Base-by-base conservation (phyloP, 2,888 invertebrate genomes). In the Drosophila subquinaria region DNA sequence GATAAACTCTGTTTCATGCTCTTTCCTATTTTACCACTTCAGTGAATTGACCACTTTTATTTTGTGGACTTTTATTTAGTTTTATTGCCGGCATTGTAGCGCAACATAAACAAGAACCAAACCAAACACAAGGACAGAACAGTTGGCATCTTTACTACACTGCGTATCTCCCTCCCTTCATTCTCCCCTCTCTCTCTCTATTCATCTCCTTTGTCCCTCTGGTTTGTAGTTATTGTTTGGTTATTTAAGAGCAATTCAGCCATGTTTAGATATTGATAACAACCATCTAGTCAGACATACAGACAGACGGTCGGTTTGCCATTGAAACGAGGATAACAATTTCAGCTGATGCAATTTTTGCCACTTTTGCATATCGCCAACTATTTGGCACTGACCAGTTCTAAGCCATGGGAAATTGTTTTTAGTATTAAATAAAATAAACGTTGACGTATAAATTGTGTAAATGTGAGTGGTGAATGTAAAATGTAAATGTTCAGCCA, bases 211-310 rank as follows among this genome's bases (percentile, higher is more conserved):
- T 50, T 33, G 6, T 47, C 33, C 27, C 20, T 15, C 33, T 59
- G 56, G 33, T 56, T 65, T 80, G 68, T 69, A 80, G 88, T 85
- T 85, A 88, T 85, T 85, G 84, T 85, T 89, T 88, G 84, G 88
- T 88, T 86, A 86, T 86, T 86, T 86, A 86, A 89, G 86, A 82
- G 85, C 90, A 81, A 86, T 89, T 82, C 90, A 89, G 82, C 89
- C 81, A 75, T 80, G 88, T 88, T 88, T 89, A 89, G 90, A 82
- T 80, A 89, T 83, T 88, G 85, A 89, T 86, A 89, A 85, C 88
- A 80, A 67, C 76, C 82, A 82, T 82, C 69, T 68, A 87, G 56
- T 38, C 51, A 57, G 64, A 62, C 63, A 40, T 9, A 11, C 36
- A 43, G 68, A 45, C 57, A 33, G 43, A n/a, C 48, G 4, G 40